phyloP scores from a whole-genome alignment of 2,888 invertebrate genomes.

The Heteromurus nitidus region DNA sequence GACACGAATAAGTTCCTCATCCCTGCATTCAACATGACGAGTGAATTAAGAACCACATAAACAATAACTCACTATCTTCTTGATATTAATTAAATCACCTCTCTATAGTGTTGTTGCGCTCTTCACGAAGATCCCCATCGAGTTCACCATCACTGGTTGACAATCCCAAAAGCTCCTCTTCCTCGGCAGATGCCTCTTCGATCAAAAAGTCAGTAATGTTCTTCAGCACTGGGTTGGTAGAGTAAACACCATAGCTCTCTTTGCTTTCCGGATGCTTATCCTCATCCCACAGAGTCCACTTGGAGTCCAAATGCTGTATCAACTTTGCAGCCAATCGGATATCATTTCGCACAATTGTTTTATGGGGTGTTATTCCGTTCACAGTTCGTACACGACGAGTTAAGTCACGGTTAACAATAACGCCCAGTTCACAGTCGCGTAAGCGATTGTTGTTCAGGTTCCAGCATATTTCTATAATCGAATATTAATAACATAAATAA shows the following conservation, averaged over 20 bases:
- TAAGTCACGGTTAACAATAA: constrained; percentile 97
- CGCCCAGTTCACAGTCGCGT: constrained; percentile 93
- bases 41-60: neutral
- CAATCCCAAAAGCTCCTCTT: constrained; percentile 90
- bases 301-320: constrained; percentile 91
- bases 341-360: constrained; percentile 91
- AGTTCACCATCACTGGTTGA: constrained; percentile 78
- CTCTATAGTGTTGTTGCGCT: constrained; percentile 84
- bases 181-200: constrained; percentile 98
- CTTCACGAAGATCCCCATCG: constrained; percentile 76
- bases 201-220: constrained; percentile 98
- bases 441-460: constrained; percentile 96
- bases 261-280: constrained; percentile 75
- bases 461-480: constrained; percentile 92
- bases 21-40: constrained; percentile 62
- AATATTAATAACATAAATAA: neutral
- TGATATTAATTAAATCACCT: constrained; percentile 77
- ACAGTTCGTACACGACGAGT: constrained; percentile 94
- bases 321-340: constrained; percentile 94
- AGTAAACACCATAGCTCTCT: constrained; percentile 74
- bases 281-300: constrained; percentile 87
- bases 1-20: constrained; percentile 76
- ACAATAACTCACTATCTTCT: neutral
- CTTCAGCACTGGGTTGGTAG: constrained; percentile 90
- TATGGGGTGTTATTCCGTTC: constrained; percentile 92